A percentile compares a stretch with the other conserved stretches of the same genome.
phyloP scores from a whole-genome alignment of 2,797 vertebrate species.

The Siniperca undulata region DNA sequence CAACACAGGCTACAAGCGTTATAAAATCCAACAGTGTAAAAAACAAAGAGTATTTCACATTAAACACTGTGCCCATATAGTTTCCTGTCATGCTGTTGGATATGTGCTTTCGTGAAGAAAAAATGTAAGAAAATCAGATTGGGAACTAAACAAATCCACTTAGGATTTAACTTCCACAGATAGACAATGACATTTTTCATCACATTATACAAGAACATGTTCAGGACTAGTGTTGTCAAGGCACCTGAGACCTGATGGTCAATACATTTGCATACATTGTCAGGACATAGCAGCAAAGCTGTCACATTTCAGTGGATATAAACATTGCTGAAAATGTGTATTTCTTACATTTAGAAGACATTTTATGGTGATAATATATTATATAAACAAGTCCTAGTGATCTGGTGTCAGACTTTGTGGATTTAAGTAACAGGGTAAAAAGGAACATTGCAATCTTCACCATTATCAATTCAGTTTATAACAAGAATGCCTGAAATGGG shows the following conservation, averaged over 20 bases:
- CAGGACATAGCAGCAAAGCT: not conserved
- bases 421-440: not conserved
- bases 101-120: not conserved
- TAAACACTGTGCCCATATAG: not conserved
- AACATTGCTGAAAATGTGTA: not conserved
- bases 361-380: not conserved
- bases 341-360: not conserved
- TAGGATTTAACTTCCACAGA: constrained; percentile 16
- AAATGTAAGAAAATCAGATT: not conserved
- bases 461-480: not conserved
- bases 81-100: not conserved
- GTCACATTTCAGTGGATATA: not conserved
- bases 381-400: not conserved
- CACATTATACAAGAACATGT: constrained; percentile 1
- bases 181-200: constrained; percentile 3
- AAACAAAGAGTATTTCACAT: constrained; percentile 21
- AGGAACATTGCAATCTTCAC: not conserved
- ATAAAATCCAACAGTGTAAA: constrained; percentile 27
- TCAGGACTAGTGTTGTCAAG: not conserved
- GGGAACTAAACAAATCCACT: constrained; percentile 6
- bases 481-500: not conserved
- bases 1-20: constrained; percentile 23
- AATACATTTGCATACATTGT: not conserved
- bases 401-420: not conserved
- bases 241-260: not conserved